Evolutionary conservation across 2,888 invertebrate species (phyloP).

Genomic region (Fragum fragum): DNA sequence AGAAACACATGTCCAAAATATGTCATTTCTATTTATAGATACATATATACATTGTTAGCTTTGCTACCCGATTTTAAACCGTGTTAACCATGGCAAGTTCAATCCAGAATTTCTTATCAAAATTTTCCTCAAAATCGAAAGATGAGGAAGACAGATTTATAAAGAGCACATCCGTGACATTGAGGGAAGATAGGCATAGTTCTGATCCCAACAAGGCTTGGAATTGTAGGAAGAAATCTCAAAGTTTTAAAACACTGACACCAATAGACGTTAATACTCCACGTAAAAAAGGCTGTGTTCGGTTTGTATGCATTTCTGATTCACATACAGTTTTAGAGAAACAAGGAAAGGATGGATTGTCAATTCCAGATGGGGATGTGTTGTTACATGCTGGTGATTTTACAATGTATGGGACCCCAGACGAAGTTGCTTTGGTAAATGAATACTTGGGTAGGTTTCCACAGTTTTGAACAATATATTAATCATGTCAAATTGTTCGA

Average conservation of each 20-base stretch:
- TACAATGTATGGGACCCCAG: slow-evolving; percentile 91
- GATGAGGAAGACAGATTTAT: background rate
- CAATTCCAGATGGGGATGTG: slow-evolving; percentile 92
- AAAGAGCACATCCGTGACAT: background rate
- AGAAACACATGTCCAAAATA: background rate
- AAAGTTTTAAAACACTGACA: slow-evolving; percentile 57
- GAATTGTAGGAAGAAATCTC: slow-evolving; percentile 51
- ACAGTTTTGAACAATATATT: no score
- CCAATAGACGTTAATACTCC: slow-evolving; percentile 70
- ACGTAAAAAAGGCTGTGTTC: slow-evolving; percentile 85
- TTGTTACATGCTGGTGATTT: slow-evolving; percentile 95
- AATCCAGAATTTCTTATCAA: slow-evolving; percentile 8
- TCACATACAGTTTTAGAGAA: slow-evolving; percentile 92
- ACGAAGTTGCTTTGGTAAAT: slow-evolving; percentile 93
- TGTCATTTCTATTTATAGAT: background rate
- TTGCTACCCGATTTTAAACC: background rate
- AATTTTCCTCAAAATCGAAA: slow-evolving; percentile 18
- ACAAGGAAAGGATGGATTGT: slow-evolving; percentile 88
- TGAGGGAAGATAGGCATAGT: slow-evolving; percentile 45
- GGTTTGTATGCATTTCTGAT: slow-evolving; percentile 95
- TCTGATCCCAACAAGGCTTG: slow-evolving; percentile 65
- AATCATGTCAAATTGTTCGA: no score
- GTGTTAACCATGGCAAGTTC: slow-evolving; percentile 7
- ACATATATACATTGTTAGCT: no score
- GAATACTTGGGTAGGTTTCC: slow-evolving; percentile 91